phyloP scores from a whole-genome alignment of 2,888 invertebrate genomes.

The Halictus ligatus region DNA sequence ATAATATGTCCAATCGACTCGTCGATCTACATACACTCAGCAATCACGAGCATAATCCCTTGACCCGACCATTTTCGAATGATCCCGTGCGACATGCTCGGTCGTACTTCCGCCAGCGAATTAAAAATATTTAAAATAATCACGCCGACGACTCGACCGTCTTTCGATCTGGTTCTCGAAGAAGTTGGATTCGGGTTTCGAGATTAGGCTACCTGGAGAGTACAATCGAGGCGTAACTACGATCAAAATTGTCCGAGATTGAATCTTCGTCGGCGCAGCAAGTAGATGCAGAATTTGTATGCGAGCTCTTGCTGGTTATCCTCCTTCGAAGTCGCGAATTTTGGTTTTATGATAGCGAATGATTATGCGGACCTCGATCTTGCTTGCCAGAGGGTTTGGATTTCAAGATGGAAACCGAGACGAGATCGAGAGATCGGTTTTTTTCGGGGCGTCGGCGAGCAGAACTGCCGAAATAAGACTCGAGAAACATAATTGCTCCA shows the following conservation, averaged over 20 bases:
- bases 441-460: neutral
- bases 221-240: neutral
- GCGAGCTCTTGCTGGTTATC: constrained; percentile 27
- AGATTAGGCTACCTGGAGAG: neutral
- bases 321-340: constrained; percentile 30
- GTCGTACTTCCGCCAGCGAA: constrained; percentile 49
- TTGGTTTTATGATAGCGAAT: neutral
- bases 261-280: constrained; percentile 18
- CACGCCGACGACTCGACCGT: neutral
- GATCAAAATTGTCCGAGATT: constrained; percentile 24
- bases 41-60: neutral
- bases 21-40: constrained; percentile 13
- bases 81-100: constrained; percentile 58
- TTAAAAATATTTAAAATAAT: constrained; percentile 2
- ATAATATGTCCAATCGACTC: neutral
- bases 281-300: neutral
- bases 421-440: constrained; percentile 2
- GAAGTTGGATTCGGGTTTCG: too few relatives aligned
- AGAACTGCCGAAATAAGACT: constrained; percentile 76
- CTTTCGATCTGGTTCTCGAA: constrained; percentile 3
- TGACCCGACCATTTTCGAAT: constrained; percentile 8
- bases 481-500: constrained; percentile 73
- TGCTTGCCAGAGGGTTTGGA: neutral
- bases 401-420: neutral
- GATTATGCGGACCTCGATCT: constrained; percentile 32